These are phyloP conservation scores for Onychomys arenicola DNA, from an alignment of 2,797 vertebrate species.

Conservation along the genomic window DNA sequence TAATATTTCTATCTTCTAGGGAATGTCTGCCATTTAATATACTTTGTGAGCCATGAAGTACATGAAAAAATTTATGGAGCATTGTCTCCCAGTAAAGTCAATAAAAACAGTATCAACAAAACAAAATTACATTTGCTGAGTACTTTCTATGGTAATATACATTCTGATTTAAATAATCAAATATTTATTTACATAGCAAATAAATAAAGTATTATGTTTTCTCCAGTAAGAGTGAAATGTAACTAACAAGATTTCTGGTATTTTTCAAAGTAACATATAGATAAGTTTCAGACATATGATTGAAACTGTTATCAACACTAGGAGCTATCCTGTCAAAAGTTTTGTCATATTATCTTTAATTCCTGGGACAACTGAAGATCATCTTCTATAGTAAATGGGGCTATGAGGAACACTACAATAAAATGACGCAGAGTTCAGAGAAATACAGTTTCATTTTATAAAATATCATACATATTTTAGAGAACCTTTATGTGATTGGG, in stretches of 20 bases:
- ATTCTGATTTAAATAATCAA: not conserved
- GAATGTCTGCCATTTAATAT: not conserved
- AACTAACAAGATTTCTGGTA: not conserved
- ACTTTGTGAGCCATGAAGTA: not conserved
- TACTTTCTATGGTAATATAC: not conserved
- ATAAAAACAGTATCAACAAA: not conserved
- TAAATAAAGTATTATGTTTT: not conserved
- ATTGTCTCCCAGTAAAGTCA: not conserved
- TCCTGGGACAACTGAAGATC: not conserved
- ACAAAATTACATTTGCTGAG: not conserved
- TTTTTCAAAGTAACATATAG: not conserved
- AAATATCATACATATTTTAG: not conserved
- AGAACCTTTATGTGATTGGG: not conserved
- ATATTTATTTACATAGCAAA: not conserved
- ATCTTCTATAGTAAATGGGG: not conserved
- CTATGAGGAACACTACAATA: not conserved
- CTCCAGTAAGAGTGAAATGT: not conserved
- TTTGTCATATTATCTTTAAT: not conserved
- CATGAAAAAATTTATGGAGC: not conserved
- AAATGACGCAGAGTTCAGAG: conserved; percentile 8
- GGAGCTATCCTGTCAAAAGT: not conserved
- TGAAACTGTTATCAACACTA: not conserved
- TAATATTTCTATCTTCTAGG: not conserved
- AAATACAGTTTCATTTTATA: not conserved
- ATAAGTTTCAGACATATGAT: not conserved